Percentiles rank a stretch among this genome's conserved stretches.
Conservation (phyloP, 2,113 vertebrate genomes). For the Lutjanus erythropterus region DNA sequence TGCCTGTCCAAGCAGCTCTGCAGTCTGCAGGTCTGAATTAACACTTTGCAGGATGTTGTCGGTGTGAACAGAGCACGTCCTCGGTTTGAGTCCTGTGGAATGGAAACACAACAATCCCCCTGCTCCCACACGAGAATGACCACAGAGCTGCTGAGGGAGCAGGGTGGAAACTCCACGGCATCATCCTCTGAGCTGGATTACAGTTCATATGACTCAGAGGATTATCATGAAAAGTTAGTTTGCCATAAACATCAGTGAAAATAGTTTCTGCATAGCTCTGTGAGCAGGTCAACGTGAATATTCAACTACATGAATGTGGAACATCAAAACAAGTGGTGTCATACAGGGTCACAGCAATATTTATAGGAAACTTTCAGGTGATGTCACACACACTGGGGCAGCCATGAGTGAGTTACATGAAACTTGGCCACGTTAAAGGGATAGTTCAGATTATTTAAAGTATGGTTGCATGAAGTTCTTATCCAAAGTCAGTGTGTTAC, state of each 20-base stretch:
- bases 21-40: slow-evolving; percentile 41
- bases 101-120: slow-evolving; percentile 54
- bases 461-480: too few relatives aligned
- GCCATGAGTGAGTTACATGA: too few relatives aligned
- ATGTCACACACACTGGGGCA: too few relatives aligned
- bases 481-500: too few relatives aligned
- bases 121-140: slow-evolving; percentile 13
- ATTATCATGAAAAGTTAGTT: slow-evolving; percentile 48
- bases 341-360: background rate
- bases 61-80: slow-evolving; percentile 21
- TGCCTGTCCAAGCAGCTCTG: slow-evolving; percentile 23
- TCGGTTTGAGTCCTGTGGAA: slow-evolving; percentile 33
- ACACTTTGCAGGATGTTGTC: slow-evolving; percentile 32
- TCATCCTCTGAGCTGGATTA: slow-evolving; percentile 34
- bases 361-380: background rate
- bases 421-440: too few relatives aligned
- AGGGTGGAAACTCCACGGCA: slow-evolving; percentile 38
- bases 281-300: slow-evolving; percentile 12
- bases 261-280: slow-evolving; percentile 13
- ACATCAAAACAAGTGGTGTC: background rate
- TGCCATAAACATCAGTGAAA: slow-evolving; percentile 42
- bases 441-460: too few relatives aligned
- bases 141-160: background rate
- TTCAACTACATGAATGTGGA: background rate
- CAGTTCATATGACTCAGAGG: slow-evolving; percentile 58